Conservation (phyloP, 2,113 vertebrate genomes). For the Onychostoma macrolepis region DNA sequence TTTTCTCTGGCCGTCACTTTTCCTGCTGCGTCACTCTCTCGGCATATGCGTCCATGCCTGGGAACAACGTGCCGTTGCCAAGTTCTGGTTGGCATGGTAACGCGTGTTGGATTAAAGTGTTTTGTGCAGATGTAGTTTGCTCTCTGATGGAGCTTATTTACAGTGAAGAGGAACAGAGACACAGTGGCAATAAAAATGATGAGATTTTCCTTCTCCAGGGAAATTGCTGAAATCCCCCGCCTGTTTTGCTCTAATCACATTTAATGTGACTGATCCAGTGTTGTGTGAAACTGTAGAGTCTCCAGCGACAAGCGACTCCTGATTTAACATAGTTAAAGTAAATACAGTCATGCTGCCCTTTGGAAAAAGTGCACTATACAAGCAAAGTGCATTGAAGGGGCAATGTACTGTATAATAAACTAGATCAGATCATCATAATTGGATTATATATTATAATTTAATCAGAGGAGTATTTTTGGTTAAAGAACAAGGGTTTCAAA, state of each 20-base stretch:
- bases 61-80: conserved; percentile 49
- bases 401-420: not conserved
- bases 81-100: conserved; percentile 52
- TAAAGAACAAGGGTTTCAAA: not conserved
- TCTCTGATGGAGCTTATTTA: conserved; percentile 29
- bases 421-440: conserved; percentile 13
- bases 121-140: conserved; percentile 44
- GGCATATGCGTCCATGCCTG: not conserved
- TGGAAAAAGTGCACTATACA: not conserved
- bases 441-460: not conserved
- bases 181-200: conserved; percentile 25
- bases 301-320: not conserved
- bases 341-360: not conserved
- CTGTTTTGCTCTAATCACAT: conserved; percentile 20
- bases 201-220: conserved; percentile 24
- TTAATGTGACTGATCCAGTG: conserved; percentile 32
- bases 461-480: not conserved
- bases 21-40: conserved; percentile 31
- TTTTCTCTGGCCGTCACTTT: not conserved
- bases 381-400: not conserved
- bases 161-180: conserved; percentile 30
- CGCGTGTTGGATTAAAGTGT: conserved; percentile 37
- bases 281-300: not conserved
- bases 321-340: not conserved
- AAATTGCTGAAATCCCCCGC: conserved; percentile 8